Evolutionary conservation across 1,140 invertebrate genomes (phyloP).

Genomic region (Linepithema humile): DNA sequence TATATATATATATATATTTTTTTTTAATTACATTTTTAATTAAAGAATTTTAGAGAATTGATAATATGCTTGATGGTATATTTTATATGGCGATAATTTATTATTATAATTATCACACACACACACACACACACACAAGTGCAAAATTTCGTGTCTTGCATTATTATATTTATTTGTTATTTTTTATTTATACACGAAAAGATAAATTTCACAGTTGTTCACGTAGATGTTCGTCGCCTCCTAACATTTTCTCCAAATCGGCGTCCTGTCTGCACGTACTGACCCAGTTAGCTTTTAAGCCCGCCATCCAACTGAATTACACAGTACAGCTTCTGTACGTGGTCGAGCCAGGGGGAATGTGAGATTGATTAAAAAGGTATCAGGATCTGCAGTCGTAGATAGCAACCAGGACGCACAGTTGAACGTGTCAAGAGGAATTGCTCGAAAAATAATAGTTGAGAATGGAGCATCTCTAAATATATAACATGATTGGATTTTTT

Average conservation of each 20-base stretch:
- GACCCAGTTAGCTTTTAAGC: slow-evolving; percentile 64
- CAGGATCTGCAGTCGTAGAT: background rate
- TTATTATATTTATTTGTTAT: background rate
- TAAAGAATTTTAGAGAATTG: background rate
- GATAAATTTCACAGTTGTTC: slow-evolving; percentile 32
- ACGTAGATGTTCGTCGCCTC: background rate
- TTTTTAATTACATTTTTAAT: background rate
- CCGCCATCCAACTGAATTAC: slow-evolving; percentile 60
- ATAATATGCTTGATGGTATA: background rate
- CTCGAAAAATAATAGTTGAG: background rate
- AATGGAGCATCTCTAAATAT: background rate
- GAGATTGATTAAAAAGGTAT: slow-evolving; percentile 62
- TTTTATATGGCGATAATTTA: background rate
- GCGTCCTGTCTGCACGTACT: background rate
- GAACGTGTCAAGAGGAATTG: background rate
- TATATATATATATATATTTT: too few species aligned
- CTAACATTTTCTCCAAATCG: background rate
- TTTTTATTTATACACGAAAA: background rate
- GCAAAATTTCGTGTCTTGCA: background rate
- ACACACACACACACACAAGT: background rate
- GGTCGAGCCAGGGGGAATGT: slow-evolving; percentile 31
- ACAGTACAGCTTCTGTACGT: background rate
- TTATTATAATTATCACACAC: background rate
- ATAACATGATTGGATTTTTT: background rate
- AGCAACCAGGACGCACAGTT: background rate